phyloP scores from a whole-genome alignment of 2,113 vertebrate species.

The Caretta caretta region DNA sequence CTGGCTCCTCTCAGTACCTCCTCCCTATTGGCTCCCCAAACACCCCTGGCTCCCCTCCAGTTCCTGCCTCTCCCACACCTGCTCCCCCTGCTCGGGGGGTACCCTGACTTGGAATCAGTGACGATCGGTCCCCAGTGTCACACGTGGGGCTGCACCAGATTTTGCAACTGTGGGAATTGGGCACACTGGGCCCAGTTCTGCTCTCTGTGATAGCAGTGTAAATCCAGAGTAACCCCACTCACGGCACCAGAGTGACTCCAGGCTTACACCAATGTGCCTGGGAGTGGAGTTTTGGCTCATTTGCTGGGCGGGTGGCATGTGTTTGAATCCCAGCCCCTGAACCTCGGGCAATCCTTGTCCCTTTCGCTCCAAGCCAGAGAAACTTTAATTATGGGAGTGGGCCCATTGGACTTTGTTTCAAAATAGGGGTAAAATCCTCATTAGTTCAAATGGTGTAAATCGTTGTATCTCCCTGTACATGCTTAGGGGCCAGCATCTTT shows the following conservation, averaged over 20 bases:
- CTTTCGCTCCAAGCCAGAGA: neutral
- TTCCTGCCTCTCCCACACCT: neutral
- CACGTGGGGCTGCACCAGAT: neutral
- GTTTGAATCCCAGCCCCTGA: neutral
- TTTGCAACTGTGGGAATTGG: neutral
- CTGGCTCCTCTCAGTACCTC: neutral
- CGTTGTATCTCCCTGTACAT: neutral
- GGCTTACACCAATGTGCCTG: neutral
- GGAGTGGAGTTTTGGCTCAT: neutral
- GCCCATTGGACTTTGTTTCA: neutral
- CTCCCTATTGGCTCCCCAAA: neutral
- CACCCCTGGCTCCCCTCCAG: neutral
- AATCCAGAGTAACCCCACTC: neutral
- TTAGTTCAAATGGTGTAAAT: neutral
- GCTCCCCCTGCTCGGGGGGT: too few relatives aligned
- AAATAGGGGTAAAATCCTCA: neutral
- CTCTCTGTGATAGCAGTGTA: neutral
- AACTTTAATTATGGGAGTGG: neutral
- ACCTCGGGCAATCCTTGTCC: too few relatives aligned
- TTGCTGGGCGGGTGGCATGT: neutral
- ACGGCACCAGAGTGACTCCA: neutral
- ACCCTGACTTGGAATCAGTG: neutral
- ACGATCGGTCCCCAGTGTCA: neutral
- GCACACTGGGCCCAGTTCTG: neutral
- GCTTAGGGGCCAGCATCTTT: too few relatives aligned